These are phyloP conservation scores for Petrophora chlorosata DNA, from an alignment of 2,888 invertebrate genomes.

Conservation along the genomic window DNA sequence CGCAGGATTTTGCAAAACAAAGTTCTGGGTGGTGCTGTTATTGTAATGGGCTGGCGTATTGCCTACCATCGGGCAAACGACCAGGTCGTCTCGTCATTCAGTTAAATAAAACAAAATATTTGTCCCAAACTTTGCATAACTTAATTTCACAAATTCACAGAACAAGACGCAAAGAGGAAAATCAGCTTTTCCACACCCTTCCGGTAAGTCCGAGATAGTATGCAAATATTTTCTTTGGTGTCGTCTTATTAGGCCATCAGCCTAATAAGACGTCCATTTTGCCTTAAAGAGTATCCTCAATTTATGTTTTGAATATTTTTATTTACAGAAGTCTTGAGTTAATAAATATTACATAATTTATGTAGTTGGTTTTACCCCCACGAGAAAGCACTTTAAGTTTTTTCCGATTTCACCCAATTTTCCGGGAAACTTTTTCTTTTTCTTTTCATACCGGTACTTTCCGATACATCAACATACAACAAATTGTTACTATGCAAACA, in stretches of 20 bases:
- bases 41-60: too few relatives aligned
- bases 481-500: too few relatives aligned
- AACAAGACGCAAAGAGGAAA: conserved; percentile 6
- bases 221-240: conserved; percentile 39
- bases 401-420: too few relatives aligned
- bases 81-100: too few relatives aligned
- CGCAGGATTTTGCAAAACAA: too few relatives aligned
- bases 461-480: too few relatives aligned
- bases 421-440: too few relatives aligned
- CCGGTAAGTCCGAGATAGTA: conserved; percentile 26
- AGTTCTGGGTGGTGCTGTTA: too few relatives aligned
- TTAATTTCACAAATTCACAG: conserved; percentile 4
- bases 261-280: too few relatives aligned
- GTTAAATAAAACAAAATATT: neutral
- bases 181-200: conserved; percentile 14
- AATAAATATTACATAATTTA: neutral
- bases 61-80: too few relatives aligned
- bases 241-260: conserved; percentile 30
- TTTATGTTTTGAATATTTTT: conserved; percentile 19
- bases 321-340: conserved; percentile 4
- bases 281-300: conserved; percentile 22
- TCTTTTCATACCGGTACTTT: too few relatives aligned
- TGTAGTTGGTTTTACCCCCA: neutral
- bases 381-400: too few relatives aligned
- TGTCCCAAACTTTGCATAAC: neutral